Conservation (phyloP, 2,113 vertebrate species). For the Tyrannus savana region DNA sequence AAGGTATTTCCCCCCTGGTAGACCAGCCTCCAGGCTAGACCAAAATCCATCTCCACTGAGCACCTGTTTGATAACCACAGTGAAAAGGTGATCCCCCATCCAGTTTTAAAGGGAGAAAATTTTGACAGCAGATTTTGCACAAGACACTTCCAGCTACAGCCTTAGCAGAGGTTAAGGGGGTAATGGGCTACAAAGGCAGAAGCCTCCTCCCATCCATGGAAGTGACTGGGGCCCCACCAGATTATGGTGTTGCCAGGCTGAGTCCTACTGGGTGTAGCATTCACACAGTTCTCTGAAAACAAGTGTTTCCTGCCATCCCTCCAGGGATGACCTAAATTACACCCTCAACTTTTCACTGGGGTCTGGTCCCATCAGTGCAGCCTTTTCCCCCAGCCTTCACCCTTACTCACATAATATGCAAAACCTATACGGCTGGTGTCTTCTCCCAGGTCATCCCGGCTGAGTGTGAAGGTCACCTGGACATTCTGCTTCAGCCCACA, state of each 20-base stretch:
- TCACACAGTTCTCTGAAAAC: neutral
- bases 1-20: neutral
- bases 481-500: slow-evolving; percentile 55
- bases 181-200: neutral
- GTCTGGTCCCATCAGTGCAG: neutral
- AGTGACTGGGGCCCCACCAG: neutral
- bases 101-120: neutral
- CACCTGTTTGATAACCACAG: neutral
- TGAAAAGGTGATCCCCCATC: neutral
- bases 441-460: slow-evolving; percentile 32
- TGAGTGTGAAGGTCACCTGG: slow-evolving; percentile 49
- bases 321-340: neutral
- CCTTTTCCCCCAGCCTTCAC: neutral
- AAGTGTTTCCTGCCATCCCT: neutral
- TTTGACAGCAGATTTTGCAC: neutral
- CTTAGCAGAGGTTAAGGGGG: neutral
- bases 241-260: neutral
- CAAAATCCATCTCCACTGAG: neutral
- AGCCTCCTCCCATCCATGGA: neutral
- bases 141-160: neutral
- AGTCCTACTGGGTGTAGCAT: neutral
- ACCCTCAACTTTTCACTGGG: neutral
- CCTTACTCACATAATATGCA: slow-evolving; percentile 66
- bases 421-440: slow-evolving; percentile 52
- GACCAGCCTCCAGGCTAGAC: neutral